Conservation (phyloP, 2,113 vertebrate species). For the Bos javanicus region DNA sequence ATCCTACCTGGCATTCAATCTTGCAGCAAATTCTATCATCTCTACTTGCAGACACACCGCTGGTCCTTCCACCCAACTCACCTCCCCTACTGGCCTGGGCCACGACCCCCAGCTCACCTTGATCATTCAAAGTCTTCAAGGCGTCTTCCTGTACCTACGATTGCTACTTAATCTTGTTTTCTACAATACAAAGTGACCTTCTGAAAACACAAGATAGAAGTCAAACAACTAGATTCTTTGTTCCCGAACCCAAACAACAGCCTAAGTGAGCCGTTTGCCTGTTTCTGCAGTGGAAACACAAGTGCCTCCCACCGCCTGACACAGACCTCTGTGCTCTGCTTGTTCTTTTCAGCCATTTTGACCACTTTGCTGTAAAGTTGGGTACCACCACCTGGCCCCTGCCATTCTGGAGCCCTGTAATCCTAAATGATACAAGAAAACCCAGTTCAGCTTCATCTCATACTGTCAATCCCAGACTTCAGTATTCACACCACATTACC, state of each 20-base stretch:
- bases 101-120: no score
- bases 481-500: fast-evolving
- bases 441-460: not conserved
- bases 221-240: not conserved
- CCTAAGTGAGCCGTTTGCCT: not conserved
- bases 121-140: not conserved
- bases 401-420: no score
- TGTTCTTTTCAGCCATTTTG: not conserved
- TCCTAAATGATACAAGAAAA: no score
- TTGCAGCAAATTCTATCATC: not conserved
- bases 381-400: no score
- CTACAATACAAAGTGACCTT: not conserved
- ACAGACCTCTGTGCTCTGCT: not conserved
- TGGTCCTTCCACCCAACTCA: not conserved
- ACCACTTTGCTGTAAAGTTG: not conserved
- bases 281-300: not conserved
- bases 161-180: not conserved
- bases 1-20: not conserved
- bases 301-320: fast-evolving
- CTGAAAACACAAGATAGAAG: not conserved
- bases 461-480: not conserved
- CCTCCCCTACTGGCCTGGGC: no score
- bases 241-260: not conserved
- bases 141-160: not conserved
- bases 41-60: not conserved